These are phyloP conservation scores for Temnothorax rugatulus DNA, from an alignment of 2,888 invertebrate genomes.

Conservation along the genomic window DNA sequence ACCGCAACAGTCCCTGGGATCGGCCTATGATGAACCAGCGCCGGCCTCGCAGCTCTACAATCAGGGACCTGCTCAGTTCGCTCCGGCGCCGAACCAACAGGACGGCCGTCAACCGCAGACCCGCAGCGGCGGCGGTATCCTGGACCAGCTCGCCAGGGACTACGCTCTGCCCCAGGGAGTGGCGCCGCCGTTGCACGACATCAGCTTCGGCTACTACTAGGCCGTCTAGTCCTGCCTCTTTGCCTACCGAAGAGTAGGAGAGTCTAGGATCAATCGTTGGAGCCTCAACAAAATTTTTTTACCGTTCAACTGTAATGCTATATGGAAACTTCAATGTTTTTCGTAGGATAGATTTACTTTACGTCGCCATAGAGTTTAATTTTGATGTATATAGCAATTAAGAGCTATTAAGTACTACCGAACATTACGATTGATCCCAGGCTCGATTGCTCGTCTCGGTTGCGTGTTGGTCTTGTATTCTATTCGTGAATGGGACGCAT, in stretches of 20 bases:
- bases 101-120: slow-evolving; percentile 77
- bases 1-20: slow-evolving; percentile 77
- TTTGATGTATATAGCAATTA: neutral
- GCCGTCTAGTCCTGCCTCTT: slow-evolving; percentile 63
- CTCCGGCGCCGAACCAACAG: slow-evolving; percentile 79
- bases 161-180: slow-evolving; percentile 92
- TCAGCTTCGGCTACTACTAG: slow-evolving; percentile 94
- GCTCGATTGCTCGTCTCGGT: slow-evolving; percentile 41
- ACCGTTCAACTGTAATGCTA: neutral
- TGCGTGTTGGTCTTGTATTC: slow-evolving; percentile 62
- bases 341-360: neutral
- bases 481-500: slow-evolving; percentile 53
- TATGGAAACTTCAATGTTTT: neutral
- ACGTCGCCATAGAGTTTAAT: neutral
- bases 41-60: slow-evolving; percentile 81
- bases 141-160: slow-evolving; percentile 94
- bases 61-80: slow-evolving; percentile 84
- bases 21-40: slow-evolving; percentile 76
- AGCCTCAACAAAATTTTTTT: neutral
- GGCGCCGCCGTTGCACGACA: slow-evolving; percentile 92
- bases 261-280: slow-evolving; percentile 16
- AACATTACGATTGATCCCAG: slow-evolving; percentile 17
- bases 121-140: slow-evolving; percentile 87
- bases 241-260: slow-evolving; percentile 38
- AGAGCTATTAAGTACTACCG: neutral